These are phyloP conservation scores for Nyctibius bracteatus DNA, from an alignment of 2,113 vertebrate genomes.

Conservation along the genomic window DNA sequence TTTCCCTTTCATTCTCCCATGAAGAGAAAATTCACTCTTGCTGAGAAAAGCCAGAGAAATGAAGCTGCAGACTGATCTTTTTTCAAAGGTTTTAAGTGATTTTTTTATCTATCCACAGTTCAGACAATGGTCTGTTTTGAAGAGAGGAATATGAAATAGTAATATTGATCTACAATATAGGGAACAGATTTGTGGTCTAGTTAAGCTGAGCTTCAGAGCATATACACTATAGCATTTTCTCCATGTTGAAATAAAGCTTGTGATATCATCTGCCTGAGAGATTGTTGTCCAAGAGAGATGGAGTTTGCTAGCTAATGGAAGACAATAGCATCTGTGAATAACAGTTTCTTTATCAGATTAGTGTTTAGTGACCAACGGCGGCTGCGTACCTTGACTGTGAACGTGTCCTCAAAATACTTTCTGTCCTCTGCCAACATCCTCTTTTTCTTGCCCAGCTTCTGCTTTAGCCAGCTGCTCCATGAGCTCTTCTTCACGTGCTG, in stretches of 20 bases:
- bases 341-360: not conserved
- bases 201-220: not conserved
- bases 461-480: conserved; percentile 37
- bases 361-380: not conserved
- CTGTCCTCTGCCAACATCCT: conserved; percentile 17
- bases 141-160: not conserved
- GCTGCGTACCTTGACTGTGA: not conserved
- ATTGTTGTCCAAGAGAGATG: not conserved
- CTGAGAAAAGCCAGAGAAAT: not conserved
- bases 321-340: not conserved
- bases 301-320: not conserved
- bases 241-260: not conserved
- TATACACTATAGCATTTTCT: not conserved
- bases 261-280: not conserved
- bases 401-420: conserved; percentile 12
- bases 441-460: conserved; percentile 45
- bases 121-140: not conserved
- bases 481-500: not conserved
- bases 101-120: not conserved
- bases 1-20: not conserved
- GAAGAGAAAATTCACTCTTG: not conserved
- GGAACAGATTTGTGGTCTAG: not conserved
- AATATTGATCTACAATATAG: not conserved
- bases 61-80: not conserved
- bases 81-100: not conserved